Evolutionary conservation across 2,888 invertebrate species (phyloP).

Genomic region (Luffia ferchaultella): DNA sequence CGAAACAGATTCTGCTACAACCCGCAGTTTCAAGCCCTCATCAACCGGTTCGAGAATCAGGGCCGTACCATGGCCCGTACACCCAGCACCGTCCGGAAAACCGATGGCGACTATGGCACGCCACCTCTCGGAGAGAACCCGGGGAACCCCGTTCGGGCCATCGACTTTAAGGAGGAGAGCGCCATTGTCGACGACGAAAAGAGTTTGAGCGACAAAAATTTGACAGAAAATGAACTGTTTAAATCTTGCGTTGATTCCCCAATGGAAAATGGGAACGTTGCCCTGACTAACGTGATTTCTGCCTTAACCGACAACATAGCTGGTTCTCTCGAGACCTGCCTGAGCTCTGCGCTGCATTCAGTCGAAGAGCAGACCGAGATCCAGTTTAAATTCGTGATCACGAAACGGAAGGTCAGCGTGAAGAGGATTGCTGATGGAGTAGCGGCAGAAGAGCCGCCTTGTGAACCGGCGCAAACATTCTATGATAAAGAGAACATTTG

Average conservation of each 20-base stretch:
- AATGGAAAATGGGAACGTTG: slow-evolving; percentile 9
- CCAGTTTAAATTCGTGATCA: slow-evolving; percentile 55
- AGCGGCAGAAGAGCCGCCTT: slow-evolving; percentile 23
- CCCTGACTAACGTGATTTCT: slow-evolving; percentile 34
- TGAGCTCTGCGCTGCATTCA: slow-evolving; percentile 37
- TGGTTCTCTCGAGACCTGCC: slow-evolving; percentile 43
- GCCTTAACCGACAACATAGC: slow-evolving; percentile 43
- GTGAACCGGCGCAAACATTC: slow-evolving; percentile 21
- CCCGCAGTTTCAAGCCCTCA: slow-evolving; percentile 52
- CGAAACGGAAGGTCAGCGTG: slow-evolving; percentile 46
- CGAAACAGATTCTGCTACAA: slow-evolving; percentile 33
- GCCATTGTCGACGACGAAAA: slow-evolving; percentile 26
- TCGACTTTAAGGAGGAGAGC: slow-evolving; percentile 56
- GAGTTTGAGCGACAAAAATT: slow-evolving; percentile 20
- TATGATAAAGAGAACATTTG: slow-evolving; percentile 48
- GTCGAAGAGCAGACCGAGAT: slow-evolving; percentile 53
- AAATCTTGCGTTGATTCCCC: slow-evolving; percentile 42
- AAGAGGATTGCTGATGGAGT: slow-evolving; percentile 29
- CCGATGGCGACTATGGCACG: slow-evolving; percentile 26
- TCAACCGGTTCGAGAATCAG: slow-evolving; percentile 50
- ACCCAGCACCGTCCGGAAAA: slow-evolving; percentile 30
- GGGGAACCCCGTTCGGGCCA: slow-evolving; percentile 44
- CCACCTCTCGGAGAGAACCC: slow-evolving; percentile 40
- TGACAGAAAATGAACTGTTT: slow-evolving; percentile 47
- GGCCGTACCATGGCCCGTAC: slow-evolving; percentile 38